Percentiles rank a stretch among this genome's conserved stretches.
phyloP scores from a whole-genome alignment of 2,888 invertebrate species.

The Oligia fasciuncula region DNA sequence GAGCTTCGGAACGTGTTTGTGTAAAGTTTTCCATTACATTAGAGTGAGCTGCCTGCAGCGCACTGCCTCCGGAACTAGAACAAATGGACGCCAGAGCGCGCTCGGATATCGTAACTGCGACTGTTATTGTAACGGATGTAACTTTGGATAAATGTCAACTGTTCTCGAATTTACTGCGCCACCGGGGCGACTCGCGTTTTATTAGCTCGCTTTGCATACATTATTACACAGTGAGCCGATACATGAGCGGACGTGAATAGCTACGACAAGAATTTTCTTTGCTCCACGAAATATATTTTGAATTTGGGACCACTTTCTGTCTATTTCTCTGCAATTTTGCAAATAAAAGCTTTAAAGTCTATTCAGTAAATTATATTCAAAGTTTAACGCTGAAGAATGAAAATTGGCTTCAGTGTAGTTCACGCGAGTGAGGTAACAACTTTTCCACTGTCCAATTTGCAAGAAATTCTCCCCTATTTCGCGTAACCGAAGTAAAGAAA shows the following conservation, averaged over 20 bases:
- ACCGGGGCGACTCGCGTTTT: conserved; percentile 82
- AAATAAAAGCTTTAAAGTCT: conserved; percentile 58
- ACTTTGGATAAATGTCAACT: conserved; percentile 89
- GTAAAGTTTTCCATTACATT: conserved; percentile 87
- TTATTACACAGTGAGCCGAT: conserved; percentile 79
- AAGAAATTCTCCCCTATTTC: conserved; percentile 73
- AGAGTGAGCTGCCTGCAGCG: conserved; percentile 72
- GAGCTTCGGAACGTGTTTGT: conserved; percentile 79
- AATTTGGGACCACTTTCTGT: conserved; percentile 50
- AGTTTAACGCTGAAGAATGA: conserved; percentile 68
- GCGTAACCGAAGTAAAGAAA: conserved; percentile 71
- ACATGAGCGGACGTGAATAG: conserved; percentile 73
- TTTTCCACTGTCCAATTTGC: conserved; percentile 80
- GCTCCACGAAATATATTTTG: conserved; percentile 49
- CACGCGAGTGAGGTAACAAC: conserved; percentile 73
- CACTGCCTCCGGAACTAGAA: conserved; percentile 82
- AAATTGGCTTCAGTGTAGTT: conserved; percentile 75
- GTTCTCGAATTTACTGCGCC: conserved; percentile 86
- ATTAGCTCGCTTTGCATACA: conserved; percentile 88
- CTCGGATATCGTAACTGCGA: conserved; percentile 87
- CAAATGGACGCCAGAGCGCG: conserved; percentile 82
- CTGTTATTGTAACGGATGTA: conserved; percentile 89
- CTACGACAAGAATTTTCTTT: conserved; percentile 69
- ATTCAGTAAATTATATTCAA: conserved; percentile 70
- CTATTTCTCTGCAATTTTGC: conserved; percentile 49